Base-by-base conservation (phyloP, 2,888 invertebrate genomes). In the Tetragonisca angustula region DNA sequence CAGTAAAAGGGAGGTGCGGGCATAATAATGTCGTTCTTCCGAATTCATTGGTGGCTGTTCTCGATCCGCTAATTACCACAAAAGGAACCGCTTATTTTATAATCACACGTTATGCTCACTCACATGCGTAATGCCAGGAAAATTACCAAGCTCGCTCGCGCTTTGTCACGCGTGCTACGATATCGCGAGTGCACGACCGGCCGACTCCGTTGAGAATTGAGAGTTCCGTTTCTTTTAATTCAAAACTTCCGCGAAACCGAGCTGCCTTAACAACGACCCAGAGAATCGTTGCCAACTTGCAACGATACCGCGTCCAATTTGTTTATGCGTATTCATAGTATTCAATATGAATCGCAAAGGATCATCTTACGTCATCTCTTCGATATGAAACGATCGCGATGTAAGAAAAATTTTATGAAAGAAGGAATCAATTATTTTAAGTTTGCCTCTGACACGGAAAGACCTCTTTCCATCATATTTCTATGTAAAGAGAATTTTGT, bases 31-130 rank as follows among this genome's bases (percentile, higher is more conserved):
- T 90, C 87, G 79, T 79, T 89, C 89, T 76, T 83, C 91, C 92
- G 92, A 92, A 92, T 92, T 91, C 90, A 86, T 88, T 83, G 85
- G 87, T 82, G 88, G 85, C 88, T 86, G 91, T 87, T 91, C 93
- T 92, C 91, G 91, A 92, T 93, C 91, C 89, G 91, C 85, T 93
- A 93, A 94, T 93, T 93, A 92, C 89, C 90, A 92, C 93, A 93
- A 93, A 94, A 93, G 93, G 92, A 92, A 91, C 93, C 94, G 94
- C 93, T 93, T 90, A 92, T 93, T 94, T 93, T 92, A 92, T 92
- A 93, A 93, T 93, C 92, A 90, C 91, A 88, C 90, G 91, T 89
- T 88, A 86, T 87, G 86, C 88, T 92, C 91, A 88, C 91, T 91
- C 90, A 79, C 90, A 89, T 89, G 91, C 91, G 90, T 91, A 92